These are phyloP conservation scores for Eulemur coronatus DNA, from an alignment of 2,797 vertebrate genomes.

Conservation along the genomic window DNA sequence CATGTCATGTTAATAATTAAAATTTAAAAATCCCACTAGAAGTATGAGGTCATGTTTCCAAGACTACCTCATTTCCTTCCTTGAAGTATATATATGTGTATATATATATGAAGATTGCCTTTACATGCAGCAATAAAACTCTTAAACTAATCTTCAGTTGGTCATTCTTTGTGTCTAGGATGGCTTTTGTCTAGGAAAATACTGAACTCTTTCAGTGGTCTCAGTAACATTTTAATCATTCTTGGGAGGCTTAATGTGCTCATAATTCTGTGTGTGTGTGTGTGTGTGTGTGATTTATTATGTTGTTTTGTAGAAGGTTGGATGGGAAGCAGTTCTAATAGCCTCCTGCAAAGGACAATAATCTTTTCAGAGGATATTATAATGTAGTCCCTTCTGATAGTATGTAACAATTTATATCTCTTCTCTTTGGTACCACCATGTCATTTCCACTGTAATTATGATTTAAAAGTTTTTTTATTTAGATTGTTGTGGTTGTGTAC, in stretches of 20 bases:
- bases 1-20: not conserved
- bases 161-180: not conserved
- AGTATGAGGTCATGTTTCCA: not conserved
- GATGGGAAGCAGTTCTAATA: not conserved
- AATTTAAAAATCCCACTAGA: not conserved
- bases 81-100: not conserved
- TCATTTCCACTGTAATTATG: not conserved
- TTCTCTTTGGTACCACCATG: not conserved
- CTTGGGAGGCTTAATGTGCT: not conserved
- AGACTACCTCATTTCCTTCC: conserved; percentile 1
- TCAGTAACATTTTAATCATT: not conserved
- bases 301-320: not conserved
- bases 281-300: not conserved
- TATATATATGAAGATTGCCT: not conserved
- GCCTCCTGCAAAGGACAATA: not conserved
- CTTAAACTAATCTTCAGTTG: not conserved
- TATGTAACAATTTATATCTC: not conserved
- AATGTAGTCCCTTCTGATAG: not conserved
- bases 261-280: not conserved
- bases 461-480: not conserved
- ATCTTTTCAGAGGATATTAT: not conserved
- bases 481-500: not conserved
- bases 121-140: not conserved
- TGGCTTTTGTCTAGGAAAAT: conserved; percentile 13
- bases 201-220: not conserved